These are phyloP conservation scores for Drosophila novamexicana DNA, from an alignment of 1,140 invertebrate genomes.

Conservation along the genomic window DNA sequence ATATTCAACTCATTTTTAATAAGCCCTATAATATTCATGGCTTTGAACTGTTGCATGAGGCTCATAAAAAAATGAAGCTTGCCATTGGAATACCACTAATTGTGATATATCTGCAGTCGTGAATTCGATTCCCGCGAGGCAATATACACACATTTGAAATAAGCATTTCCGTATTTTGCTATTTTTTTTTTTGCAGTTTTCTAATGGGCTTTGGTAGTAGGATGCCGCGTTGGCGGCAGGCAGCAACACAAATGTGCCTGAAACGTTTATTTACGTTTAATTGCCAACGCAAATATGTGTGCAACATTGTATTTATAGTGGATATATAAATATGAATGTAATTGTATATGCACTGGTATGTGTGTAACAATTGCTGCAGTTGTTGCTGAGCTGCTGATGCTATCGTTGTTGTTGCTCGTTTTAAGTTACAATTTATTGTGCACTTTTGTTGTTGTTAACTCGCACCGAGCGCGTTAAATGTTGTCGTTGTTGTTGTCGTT, in stretches of 20 bases:
- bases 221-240: constrained; percentile 4
- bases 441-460: constrained; percentile 74
- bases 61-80: too few relatives aligned
- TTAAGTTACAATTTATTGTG: constrained; percentile 81
- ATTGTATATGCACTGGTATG: constrained; percentile 13
- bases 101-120: too few relatives aligned
- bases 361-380: constrained; percentile 51
- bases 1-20: too few relatives aligned
- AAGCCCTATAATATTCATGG: too few relatives aligned
- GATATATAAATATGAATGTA: constrained; percentile 19
- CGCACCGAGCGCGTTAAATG: constrained; percentile 47
- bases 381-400: constrained; percentile 42
- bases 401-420: constrained; percentile 60
- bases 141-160: too few relatives aligned
- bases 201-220: background rate
- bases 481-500: background rate
- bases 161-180: background rate
- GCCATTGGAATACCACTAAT: too few relatives aligned
- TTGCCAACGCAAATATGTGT: constrained; percentile 56
- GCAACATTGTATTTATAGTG: constrained; percentile 17
- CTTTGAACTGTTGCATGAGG: too few relatives aligned
- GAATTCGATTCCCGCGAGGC: too few relatives aligned
- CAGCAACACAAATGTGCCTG: constrained; percentile 20
- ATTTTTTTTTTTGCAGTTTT: constrained; percentile 33
- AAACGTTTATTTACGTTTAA: constrained; percentile 68